Percentiles rank a stretch among this genome's conserved stretches.
phyloP scores from a whole-genome alignment of 2,888 invertebrate genomes.

The Pseudococcus viburni region DNA sequence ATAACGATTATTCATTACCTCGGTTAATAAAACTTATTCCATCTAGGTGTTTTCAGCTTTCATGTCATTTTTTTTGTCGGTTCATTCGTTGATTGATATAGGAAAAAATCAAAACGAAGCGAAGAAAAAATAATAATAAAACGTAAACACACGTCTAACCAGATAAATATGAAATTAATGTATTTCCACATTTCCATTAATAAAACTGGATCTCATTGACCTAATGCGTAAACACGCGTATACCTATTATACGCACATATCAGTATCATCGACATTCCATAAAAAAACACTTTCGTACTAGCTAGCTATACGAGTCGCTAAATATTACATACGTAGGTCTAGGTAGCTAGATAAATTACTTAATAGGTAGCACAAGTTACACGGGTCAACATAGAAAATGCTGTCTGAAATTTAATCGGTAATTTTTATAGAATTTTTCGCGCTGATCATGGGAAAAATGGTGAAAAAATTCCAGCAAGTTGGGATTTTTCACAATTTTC shows the following conservation, averaged over 20 bases:
- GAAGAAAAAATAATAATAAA: constrained; percentile 6
- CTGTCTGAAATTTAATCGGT: too few relatives aligned
- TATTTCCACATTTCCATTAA: constrained; percentile 31
- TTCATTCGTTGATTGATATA: not conserved
- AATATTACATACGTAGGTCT: too few relatives aligned
- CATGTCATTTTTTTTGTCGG: not conserved
- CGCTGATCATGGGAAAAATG: too few relatives aligned
- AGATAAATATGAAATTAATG: constrained; percentile 26
- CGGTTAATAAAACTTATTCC: too few relatives aligned
- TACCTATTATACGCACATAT: constrained; percentile 15
- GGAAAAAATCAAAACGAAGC: not conserved
- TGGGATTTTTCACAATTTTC: too few relatives aligned
- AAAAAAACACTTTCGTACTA: not conserved
- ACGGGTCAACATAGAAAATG: too few relatives aligned
- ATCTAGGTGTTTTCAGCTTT: not conserved
- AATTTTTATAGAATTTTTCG: too few relatives aligned
- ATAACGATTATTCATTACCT: not conserved
- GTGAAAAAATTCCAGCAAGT: too few relatives aligned
- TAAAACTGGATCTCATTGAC: constrained; percentile 39
- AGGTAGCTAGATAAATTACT: too few relatives aligned
- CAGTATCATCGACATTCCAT: constrained; percentile 5
- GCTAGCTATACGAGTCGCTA: too few relatives aligned
- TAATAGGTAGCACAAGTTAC: too few relatives aligned
- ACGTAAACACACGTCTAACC: not conserved
- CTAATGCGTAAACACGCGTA: constrained; percentile 10